Conservation (phyloP, 2,797 vertebrate genomes). For the Pampus argenteus region DNA sequence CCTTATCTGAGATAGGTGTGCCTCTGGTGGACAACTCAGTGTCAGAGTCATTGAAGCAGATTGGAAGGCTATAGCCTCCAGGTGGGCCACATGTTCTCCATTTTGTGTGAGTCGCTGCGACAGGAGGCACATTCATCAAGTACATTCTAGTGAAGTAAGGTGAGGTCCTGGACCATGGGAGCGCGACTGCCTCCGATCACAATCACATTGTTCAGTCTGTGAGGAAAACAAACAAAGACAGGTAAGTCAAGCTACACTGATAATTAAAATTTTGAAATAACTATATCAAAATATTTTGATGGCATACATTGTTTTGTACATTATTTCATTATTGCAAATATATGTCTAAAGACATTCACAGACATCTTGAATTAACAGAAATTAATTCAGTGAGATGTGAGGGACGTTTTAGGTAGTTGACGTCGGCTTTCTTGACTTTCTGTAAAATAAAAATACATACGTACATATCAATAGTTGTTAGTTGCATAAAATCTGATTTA, state of each 20-base stretch:
- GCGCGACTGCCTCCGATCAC: conserved; percentile 62
- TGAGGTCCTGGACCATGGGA: conserved; percentile 69
- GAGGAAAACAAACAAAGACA: conserved; percentile 31
- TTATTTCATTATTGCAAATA: no score
- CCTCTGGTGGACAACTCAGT: conserved; percentile 81
- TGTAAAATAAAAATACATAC: background rate
- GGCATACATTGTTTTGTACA: background rate
- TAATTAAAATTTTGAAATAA: conserved; percentile 3
- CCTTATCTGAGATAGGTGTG: conserved; percentile 88
- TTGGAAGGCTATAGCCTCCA: conserved; percentile 88
- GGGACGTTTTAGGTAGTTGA: no score
- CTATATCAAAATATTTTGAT: background rate
- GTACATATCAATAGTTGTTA: background rate
- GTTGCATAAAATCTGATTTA: background rate
- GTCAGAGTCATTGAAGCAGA: conserved; percentile 91
- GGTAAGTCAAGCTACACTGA: background rate
- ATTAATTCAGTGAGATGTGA: background rate
- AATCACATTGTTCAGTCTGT: conserved; percentile 86
- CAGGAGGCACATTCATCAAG: conserved; percentile 94
- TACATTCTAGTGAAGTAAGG: conserved; percentile 92
- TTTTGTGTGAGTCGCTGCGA: conserved; percentile 91
- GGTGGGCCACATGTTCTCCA: conserved; percentile 91
- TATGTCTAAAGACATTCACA: background rate
- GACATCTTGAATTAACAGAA: background rate
- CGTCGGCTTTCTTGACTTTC: no score